A percentile compares a stretch with the other conserved stretches of the same genome.
Evolutionary conservation across 2,888 invertebrate species (phyloP).

Genomic region (Phania funesta): DNA sequence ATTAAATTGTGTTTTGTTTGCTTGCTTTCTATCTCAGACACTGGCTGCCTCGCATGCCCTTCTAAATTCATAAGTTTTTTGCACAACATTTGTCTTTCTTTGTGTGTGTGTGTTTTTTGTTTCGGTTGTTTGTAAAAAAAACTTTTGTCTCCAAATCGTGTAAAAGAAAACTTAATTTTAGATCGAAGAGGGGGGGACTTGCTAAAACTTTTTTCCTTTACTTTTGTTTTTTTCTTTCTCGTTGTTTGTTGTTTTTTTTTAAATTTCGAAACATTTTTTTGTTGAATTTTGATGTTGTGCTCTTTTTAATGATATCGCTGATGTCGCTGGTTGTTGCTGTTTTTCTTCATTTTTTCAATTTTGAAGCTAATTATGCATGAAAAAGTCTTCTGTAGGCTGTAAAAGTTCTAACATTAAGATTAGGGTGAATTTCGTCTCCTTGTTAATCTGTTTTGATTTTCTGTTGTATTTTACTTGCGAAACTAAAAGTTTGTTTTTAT

Average conservation of each 20-base stretch:
- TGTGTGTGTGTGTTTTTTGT: constrained; percentile 10
- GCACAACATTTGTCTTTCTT: constrained; percentile 54
- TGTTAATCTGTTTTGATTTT: neutral
- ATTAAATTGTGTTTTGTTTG: neutral
- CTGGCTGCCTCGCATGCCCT: neutral
- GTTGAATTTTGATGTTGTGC: constrained; percentile 60
- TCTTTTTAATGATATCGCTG: constrained; percentile 37
- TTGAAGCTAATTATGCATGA: constrained; percentile 60
- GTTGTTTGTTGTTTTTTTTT: neutral
- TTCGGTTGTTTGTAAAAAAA: constrained; percentile 40
- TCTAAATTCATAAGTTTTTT: constrained; percentile 49
- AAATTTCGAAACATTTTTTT: constrained; percentile 28
- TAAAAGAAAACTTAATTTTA: constrained; percentile 45
- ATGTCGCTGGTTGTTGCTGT: constrained; percentile 5
- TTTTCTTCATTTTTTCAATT: constrained; percentile 44
- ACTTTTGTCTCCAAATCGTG: constrained; percentile 55
- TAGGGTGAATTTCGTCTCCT: neutral
- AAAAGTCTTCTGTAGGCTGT: constrained; percentile 35
- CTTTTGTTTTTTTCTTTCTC: constrained; percentile 6
- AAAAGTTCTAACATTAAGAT: constrained; percentile 30
- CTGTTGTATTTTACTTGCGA: neutral
- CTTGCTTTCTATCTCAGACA: neutral
- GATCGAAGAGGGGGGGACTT: constrained; percentile 10
- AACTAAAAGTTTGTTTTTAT: neutral
- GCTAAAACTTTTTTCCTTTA: constrained; percentile 16